phyloP scores from a whole-genome alignment of 2,113 vertebrate genomes.

The Urocynchramus pylzowi region DNA sequence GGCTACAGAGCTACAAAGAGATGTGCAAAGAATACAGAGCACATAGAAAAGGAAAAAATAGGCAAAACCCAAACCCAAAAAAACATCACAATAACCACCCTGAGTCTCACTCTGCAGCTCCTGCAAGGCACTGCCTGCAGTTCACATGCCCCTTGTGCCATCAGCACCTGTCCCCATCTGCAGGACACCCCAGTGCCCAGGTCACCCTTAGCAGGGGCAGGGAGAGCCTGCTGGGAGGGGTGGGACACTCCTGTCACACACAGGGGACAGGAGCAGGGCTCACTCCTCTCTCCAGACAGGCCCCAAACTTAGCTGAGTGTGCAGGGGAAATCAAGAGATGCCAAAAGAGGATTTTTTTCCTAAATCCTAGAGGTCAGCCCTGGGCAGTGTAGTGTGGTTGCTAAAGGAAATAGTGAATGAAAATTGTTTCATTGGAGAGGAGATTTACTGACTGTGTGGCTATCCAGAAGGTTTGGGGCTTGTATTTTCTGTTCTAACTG shows the following conservation, averaged over 20 bases:
- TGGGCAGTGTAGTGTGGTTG: not conserved
- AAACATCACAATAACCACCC: not conserved
- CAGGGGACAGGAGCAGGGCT: not conserved
- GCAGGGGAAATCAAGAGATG: not conserved
- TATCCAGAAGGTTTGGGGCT: not conserved
- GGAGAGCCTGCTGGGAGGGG: not conserved
- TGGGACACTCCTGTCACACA: not conserved
- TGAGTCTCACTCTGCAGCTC: not conserved
- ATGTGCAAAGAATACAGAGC: not conserved
- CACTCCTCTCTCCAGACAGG: not conserved
- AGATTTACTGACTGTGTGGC: not conserved
- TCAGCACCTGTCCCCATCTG: fast-evolving
- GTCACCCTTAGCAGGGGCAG: not conserved
- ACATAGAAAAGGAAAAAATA: not conserved
- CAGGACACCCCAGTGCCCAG: not conserved
- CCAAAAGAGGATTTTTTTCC: not conserved
- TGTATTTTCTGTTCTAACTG: not conserved
- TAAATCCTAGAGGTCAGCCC: not conserved
- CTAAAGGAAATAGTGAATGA: not conserved
- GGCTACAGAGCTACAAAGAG: not conserved
- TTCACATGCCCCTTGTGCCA: fast-evolving
- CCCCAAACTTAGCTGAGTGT: not conserved
- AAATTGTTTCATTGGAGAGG: not conserved
- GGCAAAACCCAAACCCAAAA: not conserved
- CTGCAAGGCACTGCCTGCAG: fast-evolving